Evolutionary conservation across 2,888 invertebrate species (phyloP).

Genomic region (Tachina lurida): DNA sequence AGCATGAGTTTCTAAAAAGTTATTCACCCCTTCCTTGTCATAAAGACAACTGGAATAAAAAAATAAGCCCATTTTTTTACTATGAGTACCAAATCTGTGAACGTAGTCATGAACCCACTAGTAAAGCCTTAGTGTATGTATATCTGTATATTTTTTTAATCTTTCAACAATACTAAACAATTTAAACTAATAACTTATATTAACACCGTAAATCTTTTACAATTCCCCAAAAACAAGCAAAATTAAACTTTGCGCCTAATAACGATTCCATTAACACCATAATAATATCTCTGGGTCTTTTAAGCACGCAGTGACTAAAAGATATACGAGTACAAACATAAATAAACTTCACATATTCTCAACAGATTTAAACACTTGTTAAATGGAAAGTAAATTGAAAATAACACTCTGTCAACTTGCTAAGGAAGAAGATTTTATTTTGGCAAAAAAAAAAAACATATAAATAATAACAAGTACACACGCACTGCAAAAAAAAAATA

Average conservation of each 20-base stretch:
- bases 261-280: conserved; percentile 63
- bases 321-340: conserved; percentile 27
- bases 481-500: conserved; percentile 17
- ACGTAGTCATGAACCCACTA: too few species aligned
- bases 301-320: conserved; percentile 13
- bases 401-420: conserved; percentile 23
- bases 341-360: conserved; percentile 67
- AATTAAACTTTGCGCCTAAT: conserved; percentile 43
- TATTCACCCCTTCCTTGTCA: too few species aligned
- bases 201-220: neutral
- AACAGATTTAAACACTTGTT: conserved; percentile 61
- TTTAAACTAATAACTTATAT: neutral
- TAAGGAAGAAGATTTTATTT: neutral
- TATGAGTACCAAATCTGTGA: too few species aligned
- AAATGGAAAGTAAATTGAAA: conserved; percentile 60
- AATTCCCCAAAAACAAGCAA: neutral
- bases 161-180: neutral
- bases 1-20: too few species aligned
- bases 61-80: too few species aligned
- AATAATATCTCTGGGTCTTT: conserved; percentile 27
- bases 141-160: too few species aligned
- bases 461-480: conserved; percentile 42
- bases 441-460: conserved; percentile 7
- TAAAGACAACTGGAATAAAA: too few species aligned
- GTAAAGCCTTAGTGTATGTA: too few species aligned